Percentiles rank a stretch among this genome's conserved stretches.
phyloP scores from a whole-genome alignment of 2,797 vertebrate species.

The Hirundo rustica region DNA sequence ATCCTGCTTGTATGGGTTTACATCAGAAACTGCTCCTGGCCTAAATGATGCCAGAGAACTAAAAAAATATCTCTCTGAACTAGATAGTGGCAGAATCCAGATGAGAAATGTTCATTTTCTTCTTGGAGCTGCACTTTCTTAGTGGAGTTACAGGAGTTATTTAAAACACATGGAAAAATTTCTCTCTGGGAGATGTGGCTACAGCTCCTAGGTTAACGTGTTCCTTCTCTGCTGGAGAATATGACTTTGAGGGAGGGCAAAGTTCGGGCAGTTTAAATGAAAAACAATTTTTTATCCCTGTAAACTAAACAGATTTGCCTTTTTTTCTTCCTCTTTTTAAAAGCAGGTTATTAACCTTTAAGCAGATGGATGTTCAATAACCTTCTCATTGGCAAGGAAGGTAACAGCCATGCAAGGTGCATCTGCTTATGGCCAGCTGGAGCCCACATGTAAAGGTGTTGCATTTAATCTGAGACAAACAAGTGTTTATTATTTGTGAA shows the following conservation, averaged over 20 bases:
- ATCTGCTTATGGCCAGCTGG: constrained; percentile 55
- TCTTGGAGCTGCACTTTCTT: neutral
- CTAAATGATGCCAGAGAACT: neutral
- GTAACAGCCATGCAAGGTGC: constrained; percentile 44
- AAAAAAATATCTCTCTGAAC: neutral
- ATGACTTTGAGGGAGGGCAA: neutral
- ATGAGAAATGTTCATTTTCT: neutral
- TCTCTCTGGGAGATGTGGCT: neutral
- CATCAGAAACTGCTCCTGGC: neutral
- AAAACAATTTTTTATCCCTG: constrained; percentile 49
- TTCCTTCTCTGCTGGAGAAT: neutral
- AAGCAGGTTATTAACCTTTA: constrained; percentile 53
- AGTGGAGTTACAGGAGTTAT: neutral
- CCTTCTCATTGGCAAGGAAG: constrained; percentile 36
- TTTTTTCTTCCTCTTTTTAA: constrained; percentile 54
- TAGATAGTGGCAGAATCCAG: neutral
- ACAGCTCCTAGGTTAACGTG: neutral
- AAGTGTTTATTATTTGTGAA: constrained; percentile 69
- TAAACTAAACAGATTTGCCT: constrained; percentile 64
- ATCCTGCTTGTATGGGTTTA: neutral
- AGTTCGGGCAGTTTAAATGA: constrained; percentile 26
- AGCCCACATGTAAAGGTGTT: constrained; percentile 75
- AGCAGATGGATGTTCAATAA: constrained; percentile 53
- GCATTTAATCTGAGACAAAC: constrained; percentile 69
- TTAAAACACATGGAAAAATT: neutral